These are phyloP conservation scores for Lepidocyrtinus sp. DNA, from an alignment of 2,888 invertebrate genomes.

Conservation along the genomic window DNA sequence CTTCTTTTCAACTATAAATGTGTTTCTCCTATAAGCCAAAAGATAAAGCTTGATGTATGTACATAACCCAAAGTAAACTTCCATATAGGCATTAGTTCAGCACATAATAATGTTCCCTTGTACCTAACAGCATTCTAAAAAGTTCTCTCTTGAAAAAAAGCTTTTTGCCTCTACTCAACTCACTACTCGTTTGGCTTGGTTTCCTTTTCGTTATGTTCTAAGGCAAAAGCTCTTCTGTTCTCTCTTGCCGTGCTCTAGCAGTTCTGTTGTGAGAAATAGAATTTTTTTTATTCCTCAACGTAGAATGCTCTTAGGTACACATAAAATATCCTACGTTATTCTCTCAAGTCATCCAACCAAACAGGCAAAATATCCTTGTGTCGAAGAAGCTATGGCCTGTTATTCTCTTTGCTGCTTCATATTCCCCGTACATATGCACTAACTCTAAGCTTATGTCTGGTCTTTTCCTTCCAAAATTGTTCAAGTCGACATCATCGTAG, in stretches of 20 bases:
- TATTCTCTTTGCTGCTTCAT: not conserved
- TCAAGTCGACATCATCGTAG: not conserved
- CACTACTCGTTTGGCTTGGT: conserved; percentile 51
- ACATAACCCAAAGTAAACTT: not conserved
- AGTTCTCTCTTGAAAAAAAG: not conserved
- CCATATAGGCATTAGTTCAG: not conserved
- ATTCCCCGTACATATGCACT: not conserved
- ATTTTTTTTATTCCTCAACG: too few species aligned
- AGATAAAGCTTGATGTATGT: not conserved
- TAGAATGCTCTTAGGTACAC: conserved; percentile 18
- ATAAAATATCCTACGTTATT: conserved; percentile 36
- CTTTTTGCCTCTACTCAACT: not conserved
- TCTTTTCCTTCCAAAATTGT: not conserved
- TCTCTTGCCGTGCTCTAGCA: conserved; percentile 3
- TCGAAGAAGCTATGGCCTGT: not conserved
- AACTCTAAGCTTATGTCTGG: not conserved
- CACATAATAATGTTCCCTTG: not conserved
- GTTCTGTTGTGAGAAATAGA: conserved; percentile 22
- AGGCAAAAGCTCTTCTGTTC: conserved; percentile 18
- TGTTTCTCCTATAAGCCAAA: not conserved
- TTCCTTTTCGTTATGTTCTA: conserved; percentile 31
- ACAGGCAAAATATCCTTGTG: conserved; percentile 43
- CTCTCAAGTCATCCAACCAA: conserved; percentile 38
- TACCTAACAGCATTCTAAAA: not conserved
- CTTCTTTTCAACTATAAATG: not conserved